Conservation (phyloP, 1,140 invertebrate species). For the Eueides isabella region DNA sequence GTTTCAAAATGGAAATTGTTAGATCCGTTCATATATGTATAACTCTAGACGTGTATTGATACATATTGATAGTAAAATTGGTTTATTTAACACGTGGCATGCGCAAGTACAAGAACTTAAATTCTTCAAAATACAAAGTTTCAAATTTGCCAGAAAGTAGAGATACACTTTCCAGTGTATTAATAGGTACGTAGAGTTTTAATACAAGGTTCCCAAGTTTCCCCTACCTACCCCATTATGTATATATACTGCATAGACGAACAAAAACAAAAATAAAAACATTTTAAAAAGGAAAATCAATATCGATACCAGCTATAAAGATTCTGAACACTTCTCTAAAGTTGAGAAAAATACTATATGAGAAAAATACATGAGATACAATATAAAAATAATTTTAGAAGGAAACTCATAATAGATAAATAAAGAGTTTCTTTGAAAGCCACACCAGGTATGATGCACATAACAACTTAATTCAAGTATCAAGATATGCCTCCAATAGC, state of each 20-base stretch:
- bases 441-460: slow-evolving; percentile 15
- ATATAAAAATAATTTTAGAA: slow-evolving; percentile 5
- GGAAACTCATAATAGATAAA: slow-evolving; percentile 11
- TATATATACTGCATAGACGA: too few species aligned
- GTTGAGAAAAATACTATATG: background rate
- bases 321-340: background rate
- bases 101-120: too few species aligned
- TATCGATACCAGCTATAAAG: background rate
- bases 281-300: too few species aligned
- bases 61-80: background rate
- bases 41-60: background rate
- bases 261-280: too few species aligned
- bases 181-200: too few species aligned
- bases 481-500: slow-evolving; percentile 30
- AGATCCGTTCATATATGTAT: background rate
- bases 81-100: too few species aligned
- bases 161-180: too few species aligned
- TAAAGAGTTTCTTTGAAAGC: slow-evolving; percentile 11
- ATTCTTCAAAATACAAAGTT: too few species aligned
- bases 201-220: too few species aligned
- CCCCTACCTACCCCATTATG: too few species aligned
- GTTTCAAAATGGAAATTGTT: background rate
- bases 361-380: background rate
- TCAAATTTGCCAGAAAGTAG: too few species aligned
- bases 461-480: slow-evolving; percentile 37